Conservation (phyloP, 2,113 vertebrate species). For the Taxidea taxus region DNA sequence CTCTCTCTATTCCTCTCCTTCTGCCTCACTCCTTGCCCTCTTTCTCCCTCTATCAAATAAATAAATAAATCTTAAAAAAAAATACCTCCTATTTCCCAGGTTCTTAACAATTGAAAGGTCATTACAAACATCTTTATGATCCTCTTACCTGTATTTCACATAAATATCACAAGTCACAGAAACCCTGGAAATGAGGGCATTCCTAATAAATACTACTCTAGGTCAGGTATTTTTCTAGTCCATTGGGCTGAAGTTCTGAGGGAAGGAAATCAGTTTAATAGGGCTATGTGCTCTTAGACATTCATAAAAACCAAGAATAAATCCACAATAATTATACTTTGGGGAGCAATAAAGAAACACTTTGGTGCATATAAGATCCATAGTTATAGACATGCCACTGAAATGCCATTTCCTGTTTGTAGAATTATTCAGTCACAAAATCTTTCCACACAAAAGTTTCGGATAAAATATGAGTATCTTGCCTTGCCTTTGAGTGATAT, state of each 20-base stretch:
- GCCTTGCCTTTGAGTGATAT: not conserved
- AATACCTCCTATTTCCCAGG: not conserved
- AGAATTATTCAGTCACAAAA: conserved; percentile 32
- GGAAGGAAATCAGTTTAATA: conserved; percentile 58
- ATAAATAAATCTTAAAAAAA: not conserved
- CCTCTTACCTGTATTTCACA: not conserved
- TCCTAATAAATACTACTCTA: conserved; percentile 23
- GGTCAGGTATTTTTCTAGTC: conserved; percentile 69
- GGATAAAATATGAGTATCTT: not conserved
- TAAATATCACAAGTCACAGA: conserved; percentile 19
- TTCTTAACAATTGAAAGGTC: conserved; percentile 44
- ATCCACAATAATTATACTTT: conserved; percentile 62
- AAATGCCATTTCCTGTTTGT: conserved; percentile 64
- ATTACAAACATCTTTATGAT: conserved; percentile 60
- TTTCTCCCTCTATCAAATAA: not conserved
- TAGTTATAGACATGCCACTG: conserved; percentile 49
- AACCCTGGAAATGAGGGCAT: not conserved
- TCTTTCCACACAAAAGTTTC: conserved; percentile 10
- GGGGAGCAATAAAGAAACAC: conserved; percentile 59
- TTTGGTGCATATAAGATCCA: conserved; percentile 4
- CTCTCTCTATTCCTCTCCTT: not conserved
- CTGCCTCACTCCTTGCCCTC: not conserved
- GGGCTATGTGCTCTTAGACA: conserved; percentile 65
- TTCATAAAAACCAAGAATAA: conserved; percentile 76
- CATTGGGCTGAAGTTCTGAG: conserved; percentile 63